Evolutionary conservation across 2,888 invertebrate genomes (phyloP).

Genomic region (Pecten maximus): DNA sequence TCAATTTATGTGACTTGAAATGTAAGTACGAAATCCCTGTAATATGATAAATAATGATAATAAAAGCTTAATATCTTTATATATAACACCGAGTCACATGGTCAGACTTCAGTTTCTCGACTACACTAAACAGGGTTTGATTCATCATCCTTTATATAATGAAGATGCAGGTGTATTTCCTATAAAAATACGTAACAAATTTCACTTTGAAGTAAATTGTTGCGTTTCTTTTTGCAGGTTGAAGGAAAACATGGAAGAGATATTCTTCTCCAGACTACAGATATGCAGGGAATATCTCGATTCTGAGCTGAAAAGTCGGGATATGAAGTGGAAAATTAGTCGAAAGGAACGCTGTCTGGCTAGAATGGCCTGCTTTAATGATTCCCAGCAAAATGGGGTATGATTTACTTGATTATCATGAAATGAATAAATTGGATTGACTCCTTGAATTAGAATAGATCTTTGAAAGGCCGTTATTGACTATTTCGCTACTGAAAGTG

Average conservation of each 20-base stretch:
- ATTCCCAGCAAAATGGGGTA: conserved; percentile 55
- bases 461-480: neutral
- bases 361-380: conserved; percentile 59
- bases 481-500: too few relatives aligned
- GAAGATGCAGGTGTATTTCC: too few relatives aligned
- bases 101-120: too few relatives aligned
- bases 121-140: too few relatives aligned
- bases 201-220: neutral
- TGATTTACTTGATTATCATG: neutral
- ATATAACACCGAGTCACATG: too few relatives aligned
- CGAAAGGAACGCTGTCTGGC: conserved; percentile 68
- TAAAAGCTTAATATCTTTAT: too few relatives aligned
- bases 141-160: too few relatives aligned
- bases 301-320: conserved; percentile 70
- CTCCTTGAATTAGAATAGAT: neutral
- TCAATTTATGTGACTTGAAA: too few relatives aligned
- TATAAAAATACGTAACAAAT: too few relatives aligned
- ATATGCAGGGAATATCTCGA: conserved; percentile 69
- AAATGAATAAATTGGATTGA: neutral
- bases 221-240: conserved; percentile 37
- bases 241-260: conserved; percentile 50
- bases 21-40: too few relatives aligned
- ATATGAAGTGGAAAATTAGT: conserved; percentile 74
- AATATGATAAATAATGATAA: too few relatives aligned
- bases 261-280: conserved; percentile 68